Base-by-base conservation (phyloP, 2,888 invertebrate genomes). In the Eupeodes luniger region DNA sequence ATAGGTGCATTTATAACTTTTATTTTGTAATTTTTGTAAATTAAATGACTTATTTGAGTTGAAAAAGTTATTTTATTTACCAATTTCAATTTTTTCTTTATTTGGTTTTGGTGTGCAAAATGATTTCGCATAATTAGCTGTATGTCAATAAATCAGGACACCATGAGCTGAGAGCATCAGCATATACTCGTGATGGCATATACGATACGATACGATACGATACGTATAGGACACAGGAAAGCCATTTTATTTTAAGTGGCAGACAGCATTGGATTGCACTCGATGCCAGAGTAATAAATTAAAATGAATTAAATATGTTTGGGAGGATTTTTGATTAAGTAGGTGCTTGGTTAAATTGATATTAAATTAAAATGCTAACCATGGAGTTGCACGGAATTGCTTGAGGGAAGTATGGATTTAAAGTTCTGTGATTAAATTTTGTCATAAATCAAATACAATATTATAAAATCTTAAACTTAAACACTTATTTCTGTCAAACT, bases 71-170 rank as follows among this genome's bases (percentile, higher is more conserved):
- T 34, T 80, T 80, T 78, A 66, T 78, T 84, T 69, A 75, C 62
- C 53, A 57, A 66, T 19, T 64, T 64, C 14, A 10, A 9, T 14
- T 12, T n/a, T 16, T 62, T 62, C 10, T 53, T 74, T 44, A 6
- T 44, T 61, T 16, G 69, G 72, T 19, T 76, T 76, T 66, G 59
- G 53, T 10, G 51, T 59, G 64, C 57, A 70, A 75, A 75, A 69
- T 85, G 64, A 76, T 76, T 80, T 75, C 69, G 75, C 49, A 70
- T 85, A 80, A 85, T 85, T 85, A 85, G 76, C 79, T 69, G 74
- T 55, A 70, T 72, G 72, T 77, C 66, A 72, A 83, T 77, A 77
- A 69, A 82, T 83, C 77, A 78, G 82, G 57, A 77, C 77, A 78
- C 53, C 61, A 61, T 27, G 27, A 16, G 12, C 11, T 51, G 51